Percentiles rank a stretch among this genome's conserved stretches.
phyloP scores from a whole-genome alignment of 2,797 vertebrate species.

The Periparus ater region DNA sequence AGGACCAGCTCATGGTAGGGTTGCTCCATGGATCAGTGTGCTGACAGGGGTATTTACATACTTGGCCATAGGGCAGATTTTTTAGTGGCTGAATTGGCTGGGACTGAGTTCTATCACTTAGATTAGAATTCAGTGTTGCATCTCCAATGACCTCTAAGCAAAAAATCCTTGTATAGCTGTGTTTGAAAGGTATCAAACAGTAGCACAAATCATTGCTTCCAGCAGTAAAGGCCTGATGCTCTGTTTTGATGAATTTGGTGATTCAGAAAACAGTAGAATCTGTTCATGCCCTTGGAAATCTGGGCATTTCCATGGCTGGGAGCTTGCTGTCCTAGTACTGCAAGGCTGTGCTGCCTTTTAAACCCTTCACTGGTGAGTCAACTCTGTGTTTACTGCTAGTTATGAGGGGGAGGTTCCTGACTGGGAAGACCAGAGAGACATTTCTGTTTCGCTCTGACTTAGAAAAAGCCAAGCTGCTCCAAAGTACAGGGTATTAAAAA shows the following conservation, averaged over 20 bases:
- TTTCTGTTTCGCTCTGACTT: neutral
- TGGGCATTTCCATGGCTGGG: neutral
- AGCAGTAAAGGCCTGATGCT: neutral
- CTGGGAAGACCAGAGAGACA: conserved; percentile 20
- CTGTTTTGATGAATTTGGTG: neutral
- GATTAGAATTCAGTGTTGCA: neutral
- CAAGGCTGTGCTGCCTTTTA: conserved; percentile 2
- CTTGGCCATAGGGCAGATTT: neutral
- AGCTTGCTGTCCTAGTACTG: neutral
- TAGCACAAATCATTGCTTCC: neutral
- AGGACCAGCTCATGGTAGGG: neutral
- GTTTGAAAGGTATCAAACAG: neutral
- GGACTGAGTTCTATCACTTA: neutral
- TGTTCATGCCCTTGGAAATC: neutral
- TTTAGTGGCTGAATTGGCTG: neutral
- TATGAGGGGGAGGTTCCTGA: conserved; percentile 45
- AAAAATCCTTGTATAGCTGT: neutral
- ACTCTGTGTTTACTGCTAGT: neutral
- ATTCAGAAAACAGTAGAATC: neutral
- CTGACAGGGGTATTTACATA: neutral
- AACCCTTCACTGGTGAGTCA: conserved; percentile 40
- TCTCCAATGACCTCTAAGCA: neutral
- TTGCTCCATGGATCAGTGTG: neutral
- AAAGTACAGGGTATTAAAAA: neutral
- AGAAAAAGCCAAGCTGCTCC: conserved; percentile 5